These are phyloP conservation scores for Drosophila lacteicornis DNA, from an alignment of 1,140 invertebrate genomes.

Conservation along the genomic window DNA sequence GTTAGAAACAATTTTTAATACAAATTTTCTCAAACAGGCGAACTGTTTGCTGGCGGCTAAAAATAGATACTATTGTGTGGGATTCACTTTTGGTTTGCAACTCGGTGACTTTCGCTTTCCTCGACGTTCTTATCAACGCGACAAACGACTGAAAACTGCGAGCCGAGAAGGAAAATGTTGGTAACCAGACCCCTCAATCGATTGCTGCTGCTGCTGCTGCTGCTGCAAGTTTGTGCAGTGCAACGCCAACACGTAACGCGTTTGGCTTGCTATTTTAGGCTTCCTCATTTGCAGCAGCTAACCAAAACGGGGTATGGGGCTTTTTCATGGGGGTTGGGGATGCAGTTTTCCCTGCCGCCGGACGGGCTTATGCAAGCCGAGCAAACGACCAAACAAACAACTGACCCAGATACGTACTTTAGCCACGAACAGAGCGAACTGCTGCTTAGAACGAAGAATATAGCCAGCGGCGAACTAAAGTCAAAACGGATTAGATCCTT, in stretches of 20 bases:
- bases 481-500: slow-evolving; percentile 44
- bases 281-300: slow-evolving; percentile 73
- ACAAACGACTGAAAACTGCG: slow-evolving; percentile 73
- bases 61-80: not conserved
- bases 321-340: slow-evolving; percentile 11
- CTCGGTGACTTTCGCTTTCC: slow-evolving; percentile 47
- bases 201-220: slow-evolving; percentile 48
- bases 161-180: slow-evolving; percentile 51
- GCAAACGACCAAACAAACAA: slow-evolving; percentile 42
- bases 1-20: not conserved
- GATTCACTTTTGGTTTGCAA: slow-evolving; percentile 20
- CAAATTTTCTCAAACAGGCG: slow-evolving; percentile 3
- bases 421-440: slow-evolving; percentile 35
- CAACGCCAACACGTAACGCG: slow-evolving; percentile 59
- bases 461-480: slow-evolving; percentile 29
- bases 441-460: slow-evolving; percentile 20
- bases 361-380: slow-evolving; percentile 57
- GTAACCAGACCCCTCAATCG: slow-evolving; percentile 65
- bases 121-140: slow-evolving; percentile 70
- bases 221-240: slow-evolving; percentile 52
- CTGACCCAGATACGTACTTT: slow-evolving; percentile 54
- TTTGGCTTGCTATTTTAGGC: slow-evolving; percentile 73
- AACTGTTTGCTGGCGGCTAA: slow-evolving; percentile 9
- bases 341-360: slow-evolving; percentile 9
- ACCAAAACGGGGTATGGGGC: slow-evolving; percentile 39